Conservation (phyloP, 2,113 vertebrate species). For the Elachura formosa region DNA sequence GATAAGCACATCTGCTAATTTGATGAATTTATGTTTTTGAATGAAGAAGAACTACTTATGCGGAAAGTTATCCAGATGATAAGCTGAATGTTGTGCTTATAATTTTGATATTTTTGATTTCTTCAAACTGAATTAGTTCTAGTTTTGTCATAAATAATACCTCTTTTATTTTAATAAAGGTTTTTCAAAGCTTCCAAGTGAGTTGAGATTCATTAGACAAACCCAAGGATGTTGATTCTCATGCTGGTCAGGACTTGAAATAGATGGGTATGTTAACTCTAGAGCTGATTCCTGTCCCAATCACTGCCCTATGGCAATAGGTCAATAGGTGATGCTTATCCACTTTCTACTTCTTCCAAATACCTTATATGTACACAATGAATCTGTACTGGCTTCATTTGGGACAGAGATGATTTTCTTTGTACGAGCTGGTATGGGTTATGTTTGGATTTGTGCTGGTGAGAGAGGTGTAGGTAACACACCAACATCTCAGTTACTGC, state of each 20-base stretch:
- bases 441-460: not conserved
- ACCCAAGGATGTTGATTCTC: not conserved
- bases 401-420: not conserved
- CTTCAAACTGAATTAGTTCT: not conserved
- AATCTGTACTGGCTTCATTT: not conserved
- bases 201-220: not conserved
- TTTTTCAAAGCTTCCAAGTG: not conserved
- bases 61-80: not conserved
- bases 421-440: not conserved
- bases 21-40: not conserved
- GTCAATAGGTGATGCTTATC: not conserved
- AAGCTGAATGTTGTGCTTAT: not conserved
- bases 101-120: not conserved
- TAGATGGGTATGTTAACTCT: not conserved
- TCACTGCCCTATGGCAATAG: not conserved
- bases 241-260: not conserved
- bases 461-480: not conserved
- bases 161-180: not conserved
- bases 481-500: rapidly evolving
- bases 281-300: not conserved
- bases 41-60: not conserved
- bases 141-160: not conserved
- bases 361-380: not conserved
- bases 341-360: not conserved
- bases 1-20: not conserved